Evolutionary conservation across 1,140 invertebrate genomes (phyloP).

Genomic region (Planococcus citri): DNA sequence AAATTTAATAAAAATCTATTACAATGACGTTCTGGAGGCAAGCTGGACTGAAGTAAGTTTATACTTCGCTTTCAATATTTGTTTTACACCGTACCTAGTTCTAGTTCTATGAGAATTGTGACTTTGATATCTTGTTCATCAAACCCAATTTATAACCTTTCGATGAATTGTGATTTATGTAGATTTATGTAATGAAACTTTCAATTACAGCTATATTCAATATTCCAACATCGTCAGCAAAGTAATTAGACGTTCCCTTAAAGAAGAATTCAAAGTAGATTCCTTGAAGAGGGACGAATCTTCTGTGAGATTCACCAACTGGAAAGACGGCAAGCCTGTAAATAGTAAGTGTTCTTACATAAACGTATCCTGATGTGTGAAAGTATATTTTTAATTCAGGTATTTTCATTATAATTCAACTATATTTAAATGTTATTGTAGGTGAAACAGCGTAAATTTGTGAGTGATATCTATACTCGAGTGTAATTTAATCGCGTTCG

Average conservation of each 20-base stretch:
- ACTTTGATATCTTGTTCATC: no score
- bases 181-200: neutral
- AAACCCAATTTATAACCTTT: no score
- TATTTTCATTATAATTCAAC: no score
- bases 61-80: neutral
- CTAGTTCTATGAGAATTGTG: no score
- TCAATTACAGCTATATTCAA: slow-evolving; percentile 65
- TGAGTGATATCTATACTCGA: neutral
- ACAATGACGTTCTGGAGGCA: slow-evolving; percentile 30
- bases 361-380: no score
- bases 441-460: neutral
- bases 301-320: slow-evolving; percentile 64
- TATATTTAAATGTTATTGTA: neutral
- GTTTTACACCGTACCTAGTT: no score
- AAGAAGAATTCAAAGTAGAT: slow-evolving; percentile 53
- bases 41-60: slow-evolving; percentile 28
- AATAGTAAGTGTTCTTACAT: slow-evolving; percentile 45
- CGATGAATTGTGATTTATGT: no score
- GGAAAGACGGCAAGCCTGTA: slow-evolving; percentile 70
- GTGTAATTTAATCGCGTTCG: neutral
- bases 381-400: no score
- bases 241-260: slow-evolving; percentile 61
- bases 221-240: slow-evolving; percentile 81
- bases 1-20: slow-evolving; percentile 22
- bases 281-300: slow-evolving; percentile 61